Evolutionary conservation across 2,888 invertebrate species (phyloP).

Genomic region (Tiphia femorata): DNA sequence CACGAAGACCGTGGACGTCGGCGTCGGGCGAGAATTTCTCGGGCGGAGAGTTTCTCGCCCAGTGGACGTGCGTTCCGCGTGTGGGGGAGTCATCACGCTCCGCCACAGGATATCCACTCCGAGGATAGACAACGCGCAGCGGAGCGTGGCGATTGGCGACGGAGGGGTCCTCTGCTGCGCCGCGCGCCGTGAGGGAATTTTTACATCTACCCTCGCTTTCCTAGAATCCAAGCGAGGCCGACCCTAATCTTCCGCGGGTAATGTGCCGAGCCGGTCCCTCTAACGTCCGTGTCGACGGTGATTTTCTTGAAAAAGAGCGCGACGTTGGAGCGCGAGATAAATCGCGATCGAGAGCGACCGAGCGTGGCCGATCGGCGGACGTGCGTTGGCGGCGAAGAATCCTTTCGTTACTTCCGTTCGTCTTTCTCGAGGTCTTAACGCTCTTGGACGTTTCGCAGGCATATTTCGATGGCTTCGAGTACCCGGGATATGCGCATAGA

Average conservation of each 20-base stretch:
- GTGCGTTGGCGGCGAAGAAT: no score
- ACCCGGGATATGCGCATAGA: no score
- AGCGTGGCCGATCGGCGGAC: no score
- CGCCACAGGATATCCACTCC: constrained; percentile 40
- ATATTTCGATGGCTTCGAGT: no score
- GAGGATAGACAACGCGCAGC: constrained; percentile 37
- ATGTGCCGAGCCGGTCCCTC: background rate
- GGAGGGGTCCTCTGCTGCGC: constrained; percentile 2
- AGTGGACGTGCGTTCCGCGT: constrained; percentile 1
- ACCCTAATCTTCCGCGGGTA: constrained; percentile 15
- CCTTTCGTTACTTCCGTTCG: no score
- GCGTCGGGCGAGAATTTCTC: constrained; percentile 12
- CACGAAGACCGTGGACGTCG: background rate
- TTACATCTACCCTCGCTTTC: constrained; percentile 36
- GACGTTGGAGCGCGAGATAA: background rate
- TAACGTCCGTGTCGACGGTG: constrained; percentile 1
- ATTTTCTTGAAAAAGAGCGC: constrained; percentile 1
- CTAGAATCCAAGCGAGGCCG: constrained; percentile 14
- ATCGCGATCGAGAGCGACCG: background rate
- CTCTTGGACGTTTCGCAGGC: no score
- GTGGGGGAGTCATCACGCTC: constrained; percentile 38
- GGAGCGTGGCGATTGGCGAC: constrained; percentile 35
- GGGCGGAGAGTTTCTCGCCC: no score
- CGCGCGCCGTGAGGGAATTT: constrained; percentile 19
- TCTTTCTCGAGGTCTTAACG: no score